A percentile compares a stretch with the other conserved stretches of the same genome.
Conservation (phyloP, 2,888 invertebrate species). For the Eupithecia tripunctaria region DNA sequence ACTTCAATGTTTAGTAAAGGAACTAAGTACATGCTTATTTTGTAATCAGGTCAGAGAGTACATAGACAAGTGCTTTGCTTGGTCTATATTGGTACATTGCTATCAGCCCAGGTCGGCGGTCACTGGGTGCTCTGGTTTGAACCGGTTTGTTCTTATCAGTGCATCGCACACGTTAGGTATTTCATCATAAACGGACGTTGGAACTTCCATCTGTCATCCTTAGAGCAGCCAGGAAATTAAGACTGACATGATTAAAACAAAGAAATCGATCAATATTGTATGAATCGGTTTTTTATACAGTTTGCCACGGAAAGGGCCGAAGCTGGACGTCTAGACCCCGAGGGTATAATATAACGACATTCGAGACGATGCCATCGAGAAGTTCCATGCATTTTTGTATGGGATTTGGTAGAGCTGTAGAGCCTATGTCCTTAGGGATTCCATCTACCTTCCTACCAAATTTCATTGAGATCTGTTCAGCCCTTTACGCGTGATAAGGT, state of each 20-base stretch:
- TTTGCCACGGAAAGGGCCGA: too few relatives aligned
- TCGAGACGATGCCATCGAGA: neutral
- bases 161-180: constrained; percentile 48
- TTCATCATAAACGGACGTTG: constrained; percentile 54
- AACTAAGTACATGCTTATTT: constrained; percentile 7
- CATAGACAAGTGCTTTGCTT: constrained; percentile 23
- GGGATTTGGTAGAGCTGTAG: neutral
- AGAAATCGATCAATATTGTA: neutral
- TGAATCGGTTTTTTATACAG: too few relatives aligned
- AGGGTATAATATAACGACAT: too few relatives aligned
- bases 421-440: too few relatives aligned
- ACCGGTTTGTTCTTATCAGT: constrained; percentile 57
- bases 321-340: too few relatives aligned
- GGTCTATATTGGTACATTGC: constrained; percentile 26
- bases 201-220: neutral
- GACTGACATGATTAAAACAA: neutral
- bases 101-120: constrained; percentile 58
- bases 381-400: neutral
- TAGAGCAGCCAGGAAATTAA: neutral
- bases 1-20: neutral
- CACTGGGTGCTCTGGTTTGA: constrained; percentile 55
- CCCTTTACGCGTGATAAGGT: too few relatives aligned
- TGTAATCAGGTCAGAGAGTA: constrained; percentile 24
- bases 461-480: too few relatives aligned
- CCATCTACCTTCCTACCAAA: too few relatives aligned